Evolutionary conservation across 2,888 invertebrate species (phyloP).

Genomic region (Zygogramma bicolorata): DNA sequence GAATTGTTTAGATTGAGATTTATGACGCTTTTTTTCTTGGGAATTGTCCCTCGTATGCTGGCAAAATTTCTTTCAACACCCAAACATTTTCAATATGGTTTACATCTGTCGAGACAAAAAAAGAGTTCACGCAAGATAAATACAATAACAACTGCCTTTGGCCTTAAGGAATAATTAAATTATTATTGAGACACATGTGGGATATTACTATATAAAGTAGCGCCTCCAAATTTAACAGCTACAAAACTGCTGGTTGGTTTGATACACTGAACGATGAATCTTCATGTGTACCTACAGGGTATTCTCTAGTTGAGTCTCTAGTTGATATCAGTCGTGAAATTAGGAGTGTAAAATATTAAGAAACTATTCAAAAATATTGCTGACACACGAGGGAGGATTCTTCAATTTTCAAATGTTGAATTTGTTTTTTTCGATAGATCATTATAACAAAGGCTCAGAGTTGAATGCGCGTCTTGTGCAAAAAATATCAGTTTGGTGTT

Average conservation of each 20-base stretch:
- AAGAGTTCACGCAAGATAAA: constrained; percentile 25
- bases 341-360: too few relatives aligned
- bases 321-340: too few relatives aligned
- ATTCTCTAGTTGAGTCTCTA: not conserved
- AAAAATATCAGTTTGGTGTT: too few relatives aligned
- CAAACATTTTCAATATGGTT: constrained; percentile 26
- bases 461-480: too few relatives aligned
- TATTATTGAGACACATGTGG: constrained; percentile 25
- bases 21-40: not conserved
- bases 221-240: not conserved
- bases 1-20: not conserved
- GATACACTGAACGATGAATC: not conserved
- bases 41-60: not conserved
- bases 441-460: too few relatives aligned
- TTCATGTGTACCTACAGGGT: not conserved
- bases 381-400: too few relatives aligned
- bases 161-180: constrained; percentile 25
- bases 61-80: constrained; percentile 6
- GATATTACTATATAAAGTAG: constrained; percentile 10
- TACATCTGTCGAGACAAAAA: constrained; percentile 31
- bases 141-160: constrained; percentile 30
- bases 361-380: too few relatives aligned
- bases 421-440: too few relatives aligned
- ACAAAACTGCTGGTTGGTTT: not conserved
- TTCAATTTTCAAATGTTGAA: too few relatives aligned